Evolutionary conservation across 2,888 invertebrate genomes (phyloP).

Genomic region (Drosophila lacicola): DNA sequence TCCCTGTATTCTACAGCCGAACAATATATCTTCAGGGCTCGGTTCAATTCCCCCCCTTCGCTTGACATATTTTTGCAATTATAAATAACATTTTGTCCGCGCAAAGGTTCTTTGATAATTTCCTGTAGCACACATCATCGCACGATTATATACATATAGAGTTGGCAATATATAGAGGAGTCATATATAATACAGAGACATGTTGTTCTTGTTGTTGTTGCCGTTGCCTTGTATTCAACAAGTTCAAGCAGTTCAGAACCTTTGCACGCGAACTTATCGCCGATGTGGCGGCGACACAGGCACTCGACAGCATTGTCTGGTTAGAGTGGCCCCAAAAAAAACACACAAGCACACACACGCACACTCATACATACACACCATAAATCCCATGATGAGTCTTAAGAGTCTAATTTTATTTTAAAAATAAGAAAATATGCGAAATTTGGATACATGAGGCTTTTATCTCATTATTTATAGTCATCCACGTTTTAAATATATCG

Average conservation of each 20-base stretch:
- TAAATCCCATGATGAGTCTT: no score
- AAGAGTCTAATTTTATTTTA: no score
- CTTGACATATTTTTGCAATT: background rate
- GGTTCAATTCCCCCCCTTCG: background rate
- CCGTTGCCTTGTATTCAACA: slow-evolving; percentile 56
- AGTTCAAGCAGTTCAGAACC: slow-evolving; percentile 79
- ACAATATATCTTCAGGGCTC: background rate
- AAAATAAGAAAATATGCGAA: no score
- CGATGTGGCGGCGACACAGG: slow-evolving; percentile 19
- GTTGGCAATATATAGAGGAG: slow-evolving; percentile 15
- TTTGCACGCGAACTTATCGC: slow-evolving; percentile 80
- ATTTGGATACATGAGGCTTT: no score
- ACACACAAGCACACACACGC: background rate
- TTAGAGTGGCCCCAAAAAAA: slow-evolving; percentile 62
- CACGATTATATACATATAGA: slow-evolving; percentile 21
- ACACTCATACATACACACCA: background rate
- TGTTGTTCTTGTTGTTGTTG: slow-evolving; percentile 9
- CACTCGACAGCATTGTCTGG: slow-evolving; percentile 41
- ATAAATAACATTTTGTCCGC: slow-evolving; percentile 14
- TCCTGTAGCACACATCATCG: slow-evolving; percentile 29
- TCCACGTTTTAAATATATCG: no score
- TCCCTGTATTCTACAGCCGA: background rate
- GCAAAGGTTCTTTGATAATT: slow-evolving; percentile 51
- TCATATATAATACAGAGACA: slow-evolving; percentile 38
- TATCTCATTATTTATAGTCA: no score